A percentile compares a stretch with the other conserved stretches of the same genome.
Conservation (phyloP, 2,888 invertebrate genomes). For the Archips xylosteana region DNA sequence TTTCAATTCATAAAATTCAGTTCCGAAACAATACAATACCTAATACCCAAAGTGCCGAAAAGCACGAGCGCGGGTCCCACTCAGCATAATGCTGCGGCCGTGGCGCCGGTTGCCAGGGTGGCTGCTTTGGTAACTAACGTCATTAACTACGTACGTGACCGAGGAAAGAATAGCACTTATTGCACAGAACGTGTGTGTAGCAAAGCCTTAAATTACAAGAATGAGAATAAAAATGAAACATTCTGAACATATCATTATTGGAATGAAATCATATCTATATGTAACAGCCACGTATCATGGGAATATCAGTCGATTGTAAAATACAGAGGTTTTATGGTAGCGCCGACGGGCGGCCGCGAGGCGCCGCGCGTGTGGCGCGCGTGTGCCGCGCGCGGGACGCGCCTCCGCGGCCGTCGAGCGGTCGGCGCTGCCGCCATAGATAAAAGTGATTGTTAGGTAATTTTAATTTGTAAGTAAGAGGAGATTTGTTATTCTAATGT, state of each 20-base stretch:
- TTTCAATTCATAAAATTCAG: too few species aligned
- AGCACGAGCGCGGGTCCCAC: too few species aligned
- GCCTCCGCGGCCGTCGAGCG: constrained; percentile 62
- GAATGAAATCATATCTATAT: constrained; percentile 33
- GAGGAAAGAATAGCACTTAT: neutral
- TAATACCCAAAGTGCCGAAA: too few species aligned
- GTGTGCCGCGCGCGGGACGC: constrained; percentile 5
- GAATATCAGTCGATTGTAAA: constrained; percentile 37
- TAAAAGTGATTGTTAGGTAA: constrained; percentile 63
- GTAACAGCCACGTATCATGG: constrained; percentile 27
- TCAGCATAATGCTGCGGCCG: too few species aligned
- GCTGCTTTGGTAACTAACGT: too few species aligned
- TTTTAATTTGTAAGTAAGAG: constrained; percentile 64
- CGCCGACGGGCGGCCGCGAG: neutral
- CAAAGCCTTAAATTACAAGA: neutral
- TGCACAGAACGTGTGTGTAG: neutral
- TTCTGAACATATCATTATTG: constrained; percentile 27
- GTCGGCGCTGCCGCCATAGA: constrained; percentile 65
- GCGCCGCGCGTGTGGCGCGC: constrained; percentile 6
- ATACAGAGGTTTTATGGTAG: constrained; percentile 30
- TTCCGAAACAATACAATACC: too few species aligned
- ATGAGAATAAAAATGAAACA: constrained; percentile 17
- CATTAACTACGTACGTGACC: too few species aligned
- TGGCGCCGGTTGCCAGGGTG: too few species aligned
- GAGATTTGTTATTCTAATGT: constrained; percentile 79